Conservation (phyloP, 23 tunicate species). For the Aplidium turbinatum region DNA sequence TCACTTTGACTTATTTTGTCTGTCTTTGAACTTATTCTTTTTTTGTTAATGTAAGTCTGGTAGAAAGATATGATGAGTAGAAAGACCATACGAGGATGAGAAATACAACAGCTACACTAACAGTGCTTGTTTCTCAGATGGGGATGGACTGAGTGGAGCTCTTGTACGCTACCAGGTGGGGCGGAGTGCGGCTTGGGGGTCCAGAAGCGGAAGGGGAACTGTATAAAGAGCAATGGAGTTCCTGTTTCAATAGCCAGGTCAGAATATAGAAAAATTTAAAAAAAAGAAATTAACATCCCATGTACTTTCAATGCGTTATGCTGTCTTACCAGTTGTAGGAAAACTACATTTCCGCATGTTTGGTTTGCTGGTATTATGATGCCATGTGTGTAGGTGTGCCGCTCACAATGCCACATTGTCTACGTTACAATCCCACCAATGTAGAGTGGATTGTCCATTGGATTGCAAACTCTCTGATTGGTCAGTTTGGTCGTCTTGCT, state of each 20-base stretch:
- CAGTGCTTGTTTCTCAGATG: conserved; percentile 17
- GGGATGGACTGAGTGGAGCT: conserved; percentile 70
- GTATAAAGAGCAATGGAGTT: conserved; percentile 61
- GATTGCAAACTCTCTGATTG: conserved; percentile 76
- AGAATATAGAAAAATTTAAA: neutral
- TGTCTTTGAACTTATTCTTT: no score
- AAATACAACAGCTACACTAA: neutral
- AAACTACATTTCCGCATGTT: neutral
- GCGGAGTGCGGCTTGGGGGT: conserved; percentile 66
- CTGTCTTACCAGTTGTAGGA: neutral
- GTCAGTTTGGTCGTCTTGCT: conserved; percentile 72
- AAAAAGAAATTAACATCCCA: neutral
- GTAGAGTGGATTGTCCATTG: conserved; percentile 64
- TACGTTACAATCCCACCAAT: conserved; percentile 35
- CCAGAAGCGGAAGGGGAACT: conserved; percentile 44
- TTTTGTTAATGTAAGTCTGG: no score
- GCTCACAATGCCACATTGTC: conserved; percentile 25
- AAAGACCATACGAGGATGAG: no score
- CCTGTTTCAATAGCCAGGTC: conserved; percentile 38
- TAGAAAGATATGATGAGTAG: no score
- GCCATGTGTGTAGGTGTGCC: conserved; percentile 36
- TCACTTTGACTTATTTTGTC: no score
- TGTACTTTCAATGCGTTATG: no score
- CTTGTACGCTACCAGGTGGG: conserved; percentile 48
- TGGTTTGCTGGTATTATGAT: neutral